Evolutionary conservation across 2,113 vertebrate species (phyloP).

Genomic region (Copsychus sechellarum): DNA sequence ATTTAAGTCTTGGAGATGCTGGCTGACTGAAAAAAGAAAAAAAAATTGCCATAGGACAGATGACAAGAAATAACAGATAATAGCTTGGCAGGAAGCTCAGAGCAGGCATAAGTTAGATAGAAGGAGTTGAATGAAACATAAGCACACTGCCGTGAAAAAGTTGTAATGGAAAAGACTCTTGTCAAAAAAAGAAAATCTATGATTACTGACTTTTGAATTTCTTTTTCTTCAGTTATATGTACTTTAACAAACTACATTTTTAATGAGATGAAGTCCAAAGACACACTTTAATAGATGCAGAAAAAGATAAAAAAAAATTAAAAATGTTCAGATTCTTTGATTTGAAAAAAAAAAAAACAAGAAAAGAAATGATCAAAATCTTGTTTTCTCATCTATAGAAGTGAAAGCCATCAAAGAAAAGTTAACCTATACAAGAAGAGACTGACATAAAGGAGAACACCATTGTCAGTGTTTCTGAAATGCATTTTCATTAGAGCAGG

Average conservation of each 20-base stretch:
- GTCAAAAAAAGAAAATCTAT: not conserved
- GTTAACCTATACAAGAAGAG: not conserved
- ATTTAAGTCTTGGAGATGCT: not conserved
- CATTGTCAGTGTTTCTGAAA: not conserved
- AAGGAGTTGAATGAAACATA: not conserved
- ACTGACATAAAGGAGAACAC: not conserved
- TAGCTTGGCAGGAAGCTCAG: not conserved
- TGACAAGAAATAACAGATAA: not conserved
- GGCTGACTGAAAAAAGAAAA: not conserved
- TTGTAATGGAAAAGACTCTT: not conserved
- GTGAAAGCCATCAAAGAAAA: not conserved
- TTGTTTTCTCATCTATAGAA: not conserved
- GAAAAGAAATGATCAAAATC: not conserved
- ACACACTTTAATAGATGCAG: not conserved
- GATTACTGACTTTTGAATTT: not conserved
- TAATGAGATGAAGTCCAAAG: not conserved
- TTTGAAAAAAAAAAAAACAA: not conserved
- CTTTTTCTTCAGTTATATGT: not conserved
- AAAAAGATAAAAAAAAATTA: not conserved
- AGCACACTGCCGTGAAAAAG: not conserved
- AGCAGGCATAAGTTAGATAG: not conserved
- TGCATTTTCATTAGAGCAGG: not conserved
- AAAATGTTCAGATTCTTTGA: not conserved
- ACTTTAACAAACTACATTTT: not conserved
- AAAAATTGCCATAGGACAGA: not conserved